Percentiles rank a stretch among this genome's conserved stretches.
Conservation (phyloP, 1,140 invertebrate species). For the Popillia japonica region DNA sequence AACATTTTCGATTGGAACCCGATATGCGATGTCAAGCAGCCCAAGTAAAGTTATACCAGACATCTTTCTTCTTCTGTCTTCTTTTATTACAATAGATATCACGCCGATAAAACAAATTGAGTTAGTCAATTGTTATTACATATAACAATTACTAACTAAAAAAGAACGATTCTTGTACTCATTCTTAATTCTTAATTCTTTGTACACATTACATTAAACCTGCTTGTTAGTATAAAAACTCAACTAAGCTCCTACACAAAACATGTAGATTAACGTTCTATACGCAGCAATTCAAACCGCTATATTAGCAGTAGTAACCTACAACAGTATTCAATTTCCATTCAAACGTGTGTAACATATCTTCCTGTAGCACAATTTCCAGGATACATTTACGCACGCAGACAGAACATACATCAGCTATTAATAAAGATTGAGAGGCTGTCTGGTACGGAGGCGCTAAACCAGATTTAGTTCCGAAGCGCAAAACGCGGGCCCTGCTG, state of each 20-base stretch:
- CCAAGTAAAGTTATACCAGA: no score
- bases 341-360: conserved; percentile 12
- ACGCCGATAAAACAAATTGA: no score
- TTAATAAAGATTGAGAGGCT: conserved; percentile 23
- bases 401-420: conserved; percentile 16
- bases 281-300: background rate
- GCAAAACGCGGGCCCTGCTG: background rate
- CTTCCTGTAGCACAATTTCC: background rate
- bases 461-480: conserved; percentile 13
- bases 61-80: no score
- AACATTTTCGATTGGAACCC: background rate
- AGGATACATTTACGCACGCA: background rate
- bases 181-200: no score
- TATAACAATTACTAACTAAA: no score
- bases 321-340: conserved; percentile 34
- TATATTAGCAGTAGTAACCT: background rate
- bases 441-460: conserved; percentile 20
- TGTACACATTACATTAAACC: no score
- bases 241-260: no score
- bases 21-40: background rate
- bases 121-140: no score
- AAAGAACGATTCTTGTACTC: no score
- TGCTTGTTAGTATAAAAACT: no score
- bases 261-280: background rate
- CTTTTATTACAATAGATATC: no score